Base-by-base conservation (phyloP, 2,113 vertebrate species). In the Oplegnathus fasciatus region DNA sequence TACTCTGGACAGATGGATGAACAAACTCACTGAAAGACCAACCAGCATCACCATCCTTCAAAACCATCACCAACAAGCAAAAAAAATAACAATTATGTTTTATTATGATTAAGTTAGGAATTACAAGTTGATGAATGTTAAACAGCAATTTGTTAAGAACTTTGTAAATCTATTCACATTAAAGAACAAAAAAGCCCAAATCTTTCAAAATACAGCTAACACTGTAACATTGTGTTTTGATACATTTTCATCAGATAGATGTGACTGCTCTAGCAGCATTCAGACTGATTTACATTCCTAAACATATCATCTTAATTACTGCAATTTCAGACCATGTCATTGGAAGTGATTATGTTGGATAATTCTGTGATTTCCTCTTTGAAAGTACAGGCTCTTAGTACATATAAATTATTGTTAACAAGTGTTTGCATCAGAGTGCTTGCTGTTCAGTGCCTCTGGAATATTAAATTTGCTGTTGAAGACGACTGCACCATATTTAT, bases 291-390 rank as follows among this genome's bases (percentile, higher is more conserved):
- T 28, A 68, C 57, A 60, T 64, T 69, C 61, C 24, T 37, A 37
- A 74, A 26, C 69, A 68, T 13, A 46, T 75, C 42, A 32, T 48
- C n/a, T 50, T 57, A n/a, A 67, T 69, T 20, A 73, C 48, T 32
- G 55, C 72, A 40, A 64, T 75, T 46, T 76, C 20, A 32, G 24
- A 42, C 10, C 30, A 18, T 15, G 48, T 58, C 26, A 30, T 66
- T 78, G 54, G 44, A 76, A 70, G 34, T 73, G 73, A 83, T 80
- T 68, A 60, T 37, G 65, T 78, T 62, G 65, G 26, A 58, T 75
- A n/a, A 55, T 65, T 69, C 34, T n/a, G 52, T 44, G 28, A 42
- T 78, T 86, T 79, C 28, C 62, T 78, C 22, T 34, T 22, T 62
- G 48, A 60, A 62, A 67, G 46, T 74, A 66, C 69, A 70, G 24